These are phyloP conservation scores for Nilaparvata lugens DNA, from an alignment of 1,140 invertebrate species.

Conservation along the genomic window DNA sequence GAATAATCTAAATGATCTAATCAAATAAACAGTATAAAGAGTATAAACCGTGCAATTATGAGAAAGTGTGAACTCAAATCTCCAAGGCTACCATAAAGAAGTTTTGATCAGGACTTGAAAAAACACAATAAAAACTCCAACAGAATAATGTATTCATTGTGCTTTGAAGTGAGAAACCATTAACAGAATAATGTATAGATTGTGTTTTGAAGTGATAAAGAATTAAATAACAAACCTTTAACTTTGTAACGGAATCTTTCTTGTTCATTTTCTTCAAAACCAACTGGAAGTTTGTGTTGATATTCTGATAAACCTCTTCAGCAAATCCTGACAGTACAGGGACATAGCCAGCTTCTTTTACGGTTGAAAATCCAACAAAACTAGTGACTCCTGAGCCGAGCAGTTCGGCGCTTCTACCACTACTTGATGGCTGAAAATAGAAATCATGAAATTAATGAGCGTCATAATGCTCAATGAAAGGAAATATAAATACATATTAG, in stretches of 20 bases:
- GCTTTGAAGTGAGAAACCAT: too few species aligned
- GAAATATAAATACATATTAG: too few species aligned
- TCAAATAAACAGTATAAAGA: too few species aligned
- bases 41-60: too few species aligned
- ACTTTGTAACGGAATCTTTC: slow-evolving; percentile 75
- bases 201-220: too few species aligned
- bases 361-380: slow-evolving; percentile 57
- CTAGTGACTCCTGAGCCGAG: slow-evolving; percentile 47
- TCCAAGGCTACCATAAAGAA: too few species aligned
- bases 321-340: slow-evolving; percentile 30
- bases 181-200: too few species aligned
- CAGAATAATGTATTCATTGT: too few species aligned
- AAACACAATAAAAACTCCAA: too few species aligned
- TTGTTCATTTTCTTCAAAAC: slow-evolving; percentile 70
- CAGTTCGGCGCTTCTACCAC: slow-evolving; percentile 66
- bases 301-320: slow-evolving; percentile 45
- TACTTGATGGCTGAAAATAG: slow-evolving; percentile 62
- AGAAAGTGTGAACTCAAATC: too few species aligned
- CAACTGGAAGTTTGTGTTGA: slow-evolving; percentile 53
- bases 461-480: not conserved
- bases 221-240: slow-evolving; percentile 49
- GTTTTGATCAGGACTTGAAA: too few species aligned
- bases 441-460: not conserved
- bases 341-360: slow-evolving; percentile 48
- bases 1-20: too few species aligned